phyloP scores from a whole-genome alignment of 1,140 invertebrate genomes.

The Camponotus floridanus region DNA sequence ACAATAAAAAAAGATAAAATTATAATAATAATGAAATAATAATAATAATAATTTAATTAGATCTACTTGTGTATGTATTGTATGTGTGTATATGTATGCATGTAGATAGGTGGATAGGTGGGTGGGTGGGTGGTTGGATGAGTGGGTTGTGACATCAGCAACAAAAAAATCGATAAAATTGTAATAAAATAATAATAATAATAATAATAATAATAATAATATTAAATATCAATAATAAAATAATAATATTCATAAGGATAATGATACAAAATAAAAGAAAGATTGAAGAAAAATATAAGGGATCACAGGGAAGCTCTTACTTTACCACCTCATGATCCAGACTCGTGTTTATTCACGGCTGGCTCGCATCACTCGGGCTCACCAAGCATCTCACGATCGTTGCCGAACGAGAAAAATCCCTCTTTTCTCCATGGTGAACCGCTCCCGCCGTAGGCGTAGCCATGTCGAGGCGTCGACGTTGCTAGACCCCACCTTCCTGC shows the following conservation, averaged over 20 bases:
- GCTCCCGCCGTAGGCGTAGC: conserved; percentile 81
- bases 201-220: too few relatives aligned
- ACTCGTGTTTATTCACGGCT: conserved; percentile 29
- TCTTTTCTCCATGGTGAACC: conserved; percentile 80
- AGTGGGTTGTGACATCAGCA: not conserved
- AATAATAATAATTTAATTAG: too few relatives aligned
- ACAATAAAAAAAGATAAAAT: too few relatives aligned
- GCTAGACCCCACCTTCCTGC: conserved; percentile 78
- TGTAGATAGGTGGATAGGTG: too few relatives aligned
- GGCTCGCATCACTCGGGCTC: conserved; percentile 17
- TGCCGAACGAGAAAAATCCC: conserved; percentile 28
- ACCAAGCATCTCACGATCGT: conserved; percentile 31
- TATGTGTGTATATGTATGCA: too few relatives aligned
- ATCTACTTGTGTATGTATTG: too few relatives aligned
- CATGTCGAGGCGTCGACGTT: conserved; percentile 80
- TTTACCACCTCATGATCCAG: conserved; percentile 18
- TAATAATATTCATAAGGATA: not conserved
- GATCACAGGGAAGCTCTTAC: not conserved
- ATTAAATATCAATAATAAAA: not conserved
- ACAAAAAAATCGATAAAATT: not conserved
- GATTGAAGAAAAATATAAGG: conserved; percentile 5
- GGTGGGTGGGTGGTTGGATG: too few relatives aligned
- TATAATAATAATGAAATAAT: too few relatives aligned
- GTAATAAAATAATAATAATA: not conserved
- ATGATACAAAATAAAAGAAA: conserved; percentile 9